These are phyloP conservation scores for Psephotus haematonotus DNA, from an alignment of 2,113 vertebrate species.

Conservation along the genomic window DNA sequence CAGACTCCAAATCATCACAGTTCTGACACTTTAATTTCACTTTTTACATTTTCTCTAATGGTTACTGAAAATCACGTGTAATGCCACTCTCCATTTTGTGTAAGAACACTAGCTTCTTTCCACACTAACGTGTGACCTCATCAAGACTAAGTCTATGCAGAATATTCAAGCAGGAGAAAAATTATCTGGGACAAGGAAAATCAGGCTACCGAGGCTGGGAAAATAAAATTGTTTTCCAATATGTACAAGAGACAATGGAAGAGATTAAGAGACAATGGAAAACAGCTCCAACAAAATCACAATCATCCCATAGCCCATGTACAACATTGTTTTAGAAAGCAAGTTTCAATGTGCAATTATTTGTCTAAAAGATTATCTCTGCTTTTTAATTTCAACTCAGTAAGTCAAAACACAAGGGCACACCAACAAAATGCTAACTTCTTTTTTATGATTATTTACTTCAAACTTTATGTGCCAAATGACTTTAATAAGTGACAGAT, in stretches of 20 bases:
- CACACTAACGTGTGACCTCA: not conserved
- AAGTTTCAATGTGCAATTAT: slow-evolving; percentile 17
- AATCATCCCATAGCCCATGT: not conserved
- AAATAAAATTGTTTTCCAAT: not conserved
- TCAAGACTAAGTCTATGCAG: not conserved
- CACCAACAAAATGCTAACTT: not conserved
- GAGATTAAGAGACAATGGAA: slow-evolving; percentile 16
- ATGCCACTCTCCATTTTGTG: not conserved
- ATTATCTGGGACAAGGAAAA: not conserved
- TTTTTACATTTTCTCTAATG: not conserved
- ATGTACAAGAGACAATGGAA: not conserved
- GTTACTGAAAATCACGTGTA: not conserved
- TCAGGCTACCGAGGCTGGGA: not conserved
- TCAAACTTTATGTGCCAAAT: not conserved
- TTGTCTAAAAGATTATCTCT: slow-evolving; percentile 26
- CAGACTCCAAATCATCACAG: not conserved
- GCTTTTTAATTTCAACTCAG: slow-evolving; percentile 8
- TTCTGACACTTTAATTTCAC: not conserved
- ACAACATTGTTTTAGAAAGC: not conserved
- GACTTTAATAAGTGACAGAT: not conserved
- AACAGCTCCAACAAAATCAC: slow-evolving; percentile 39
- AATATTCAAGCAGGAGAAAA: not conserved
- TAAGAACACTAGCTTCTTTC: not conserved
- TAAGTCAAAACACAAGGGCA: slow-evolving; percentile 23
- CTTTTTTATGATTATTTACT: not conserved